A percentile compares a stretch with the other conserved stretches of the same genome.
These are phyloP conservation scores for Melanophora roralis DNA, from an alignment of 2,888 invertebrate species.

Conservation along the genomic window DNA sequence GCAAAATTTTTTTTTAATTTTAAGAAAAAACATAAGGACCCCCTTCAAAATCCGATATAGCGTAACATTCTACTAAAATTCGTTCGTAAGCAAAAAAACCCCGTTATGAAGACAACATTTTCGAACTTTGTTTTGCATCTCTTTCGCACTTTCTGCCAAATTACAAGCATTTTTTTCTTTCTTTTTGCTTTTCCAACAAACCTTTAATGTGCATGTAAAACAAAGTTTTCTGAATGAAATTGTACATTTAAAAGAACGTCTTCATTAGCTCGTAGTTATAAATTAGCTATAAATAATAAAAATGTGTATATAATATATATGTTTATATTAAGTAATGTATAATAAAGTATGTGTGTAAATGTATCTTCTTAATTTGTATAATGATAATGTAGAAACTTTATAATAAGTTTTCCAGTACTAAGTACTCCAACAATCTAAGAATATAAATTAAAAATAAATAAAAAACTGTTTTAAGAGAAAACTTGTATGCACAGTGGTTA, in stretches of 20 bases:
- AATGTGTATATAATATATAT: constrained; percentile 32
- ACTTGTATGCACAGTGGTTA: neutral
- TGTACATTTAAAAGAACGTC: constrained; percentile 55
- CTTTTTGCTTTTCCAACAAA: neutral
- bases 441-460: neutral
- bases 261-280: constrained; percentile 50
- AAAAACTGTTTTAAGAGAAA: neutral
- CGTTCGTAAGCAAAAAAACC: constrained; percentile 54
- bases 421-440: constrained; percentile 47
- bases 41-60: constrained; percentile 36
- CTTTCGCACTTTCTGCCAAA: neutral
- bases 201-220: constrained; percentile 6
- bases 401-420: constrained; percentile 52
- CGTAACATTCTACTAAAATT: constrained; percentile 62
- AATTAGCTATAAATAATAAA: constrained; percentile 26
- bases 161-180: neutral
- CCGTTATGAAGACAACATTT: constrained; percentile 40
- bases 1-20: constrained; percentile 6
- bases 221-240: constrained; percentile 47
- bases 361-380: neutral
- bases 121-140: constrained; percentile 40
- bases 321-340: no score
- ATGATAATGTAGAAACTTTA: neutral
- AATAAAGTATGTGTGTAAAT: neutral
- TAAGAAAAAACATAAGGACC: neutral